Percentiles rank a stretch among this genome's conserved stretches.
These are phyloP conservation scores for Rhimphoctona megacephalus DNA, from an alignment of 2,888 invertebrate species.

Conservation along the genomic window DNA sequence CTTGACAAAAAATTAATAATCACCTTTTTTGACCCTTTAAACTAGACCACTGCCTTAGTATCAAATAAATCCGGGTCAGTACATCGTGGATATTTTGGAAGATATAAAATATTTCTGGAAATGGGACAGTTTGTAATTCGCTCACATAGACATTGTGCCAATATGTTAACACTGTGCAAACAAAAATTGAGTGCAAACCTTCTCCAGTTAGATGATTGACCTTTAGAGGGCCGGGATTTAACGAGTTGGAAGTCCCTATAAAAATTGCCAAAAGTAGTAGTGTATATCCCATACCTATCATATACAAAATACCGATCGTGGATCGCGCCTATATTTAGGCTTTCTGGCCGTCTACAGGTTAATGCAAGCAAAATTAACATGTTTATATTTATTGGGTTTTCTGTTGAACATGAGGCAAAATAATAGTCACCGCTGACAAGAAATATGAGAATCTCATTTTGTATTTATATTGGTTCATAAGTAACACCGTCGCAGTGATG, in stretches of 20 bases:
- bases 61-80: too few species aligned
- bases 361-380: neutral
- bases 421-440: neutral
- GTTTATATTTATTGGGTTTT: neutral
- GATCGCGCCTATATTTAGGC: too few species aligned
- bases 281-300: too few species aligned
- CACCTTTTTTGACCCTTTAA: too few species aligned
- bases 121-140: neutral
- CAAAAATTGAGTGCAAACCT: neutral
- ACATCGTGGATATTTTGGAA: neutral
- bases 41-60: too few species aligned
- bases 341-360: too few species aligned
- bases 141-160: neutral
- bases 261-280: too few species aligned
- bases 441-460: neutral
- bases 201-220: neutral
- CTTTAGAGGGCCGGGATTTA: too few species aligned
- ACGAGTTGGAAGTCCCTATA: too few species aligned
- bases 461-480: neutral
- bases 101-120: neutral
- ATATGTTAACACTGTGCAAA: neutral
- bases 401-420: neutral
- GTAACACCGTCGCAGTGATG: neutral
- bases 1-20: too few species aligned
- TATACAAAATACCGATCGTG: too few species aligned